Conservation (phyloP, 2,797 vertebrate genomes). For the Pantherophis vulpinus region DNA sequence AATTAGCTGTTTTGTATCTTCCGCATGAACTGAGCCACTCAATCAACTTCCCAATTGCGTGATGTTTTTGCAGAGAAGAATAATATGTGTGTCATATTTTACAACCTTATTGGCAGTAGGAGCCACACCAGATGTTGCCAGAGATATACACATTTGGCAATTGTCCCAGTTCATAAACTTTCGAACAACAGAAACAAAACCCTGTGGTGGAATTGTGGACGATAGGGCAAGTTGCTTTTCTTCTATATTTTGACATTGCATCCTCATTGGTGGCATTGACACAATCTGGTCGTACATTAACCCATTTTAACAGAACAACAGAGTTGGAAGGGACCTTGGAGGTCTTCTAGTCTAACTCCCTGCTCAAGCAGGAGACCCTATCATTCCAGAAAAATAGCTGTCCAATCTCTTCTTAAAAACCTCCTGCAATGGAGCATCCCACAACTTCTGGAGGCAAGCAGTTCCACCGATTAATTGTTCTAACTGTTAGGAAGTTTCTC, state of each 20-base stretch:
- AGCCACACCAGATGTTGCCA: conserved; percentile 6
- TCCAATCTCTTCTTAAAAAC: neutral
- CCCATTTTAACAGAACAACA: neutral
- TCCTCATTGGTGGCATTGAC: neutral
- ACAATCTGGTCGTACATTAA: too few relatives aligned
- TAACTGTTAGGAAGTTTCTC: too few relatives aligned
- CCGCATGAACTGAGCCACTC: conserved; percentile 39
- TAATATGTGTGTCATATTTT: conserved; percentile 55
- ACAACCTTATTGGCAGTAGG: conserved; percentile 10
- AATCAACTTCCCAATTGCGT: conserved; percentile 44
- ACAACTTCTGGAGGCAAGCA: neutral
- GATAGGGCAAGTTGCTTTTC: neutral
- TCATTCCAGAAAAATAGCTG: too few relatives aligned
- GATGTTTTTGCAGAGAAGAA: conserved; percentile 40
- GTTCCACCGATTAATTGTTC: neutral
- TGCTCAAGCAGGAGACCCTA: neutral
- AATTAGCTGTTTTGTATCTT: conserved; percentile 41
- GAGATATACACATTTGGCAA: neutral
- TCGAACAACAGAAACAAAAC: neutral
- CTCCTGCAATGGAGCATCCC: neutral
- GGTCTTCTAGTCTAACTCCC: neutral
- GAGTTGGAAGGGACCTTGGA: neutral
- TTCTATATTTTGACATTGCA: neutral
- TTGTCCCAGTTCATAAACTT: conserved; percentile 3
- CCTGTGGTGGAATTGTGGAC: neutral